These are phyloP conservation scores for Shargacucullia verbasci DNA, from an alignment of 2,888 invertebrate genomes.

Conservation along the genomic window DNA sequence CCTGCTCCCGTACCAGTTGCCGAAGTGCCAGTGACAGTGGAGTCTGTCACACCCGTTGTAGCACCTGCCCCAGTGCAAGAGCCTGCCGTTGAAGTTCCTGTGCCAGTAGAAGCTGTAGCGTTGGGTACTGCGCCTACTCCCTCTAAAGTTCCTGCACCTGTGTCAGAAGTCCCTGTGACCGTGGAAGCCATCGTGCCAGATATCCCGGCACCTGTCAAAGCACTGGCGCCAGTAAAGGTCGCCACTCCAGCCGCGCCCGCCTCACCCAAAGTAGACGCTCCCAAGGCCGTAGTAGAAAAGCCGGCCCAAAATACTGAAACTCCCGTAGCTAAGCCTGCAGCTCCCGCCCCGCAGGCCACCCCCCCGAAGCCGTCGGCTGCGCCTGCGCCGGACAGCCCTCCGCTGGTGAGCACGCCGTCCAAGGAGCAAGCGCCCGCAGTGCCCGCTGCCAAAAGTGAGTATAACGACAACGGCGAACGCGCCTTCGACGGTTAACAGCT, in stretches of 20 bases:
- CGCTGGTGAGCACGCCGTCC: slow-evolving; percentile 80
- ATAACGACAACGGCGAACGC: slow-evolving; percentile 55
- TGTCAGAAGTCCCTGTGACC: slow-evolving; percentile 37
- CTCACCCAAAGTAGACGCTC: slow-evolving; percentile 5
- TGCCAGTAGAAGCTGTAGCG: slow-evolving; percentile 11
- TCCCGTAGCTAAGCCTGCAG: slow-evolving; percentile 26
- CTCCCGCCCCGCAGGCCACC: slow-evolving; percentile 40
- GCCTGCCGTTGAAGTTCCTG: slow-evolving; percentile 1
- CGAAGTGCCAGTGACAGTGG: slow-evolving; percentile 25
- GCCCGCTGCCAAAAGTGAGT: slow-evolving; percentile 84
- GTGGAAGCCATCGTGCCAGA: slow-evolving; percentile 41
- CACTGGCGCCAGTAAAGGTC: slow-evolving; percentile 40
- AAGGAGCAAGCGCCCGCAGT: slow-evolving; percentile 74
- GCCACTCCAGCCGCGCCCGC: slow-evolving; percentile 16
- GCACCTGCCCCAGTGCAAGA: slow-evolving; percentile 14
- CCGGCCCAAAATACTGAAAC: slow-evolving; percentile 56
- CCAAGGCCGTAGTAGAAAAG: slow-evolving; percentile 48
- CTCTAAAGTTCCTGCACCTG: slow-evolving; percentile 40
- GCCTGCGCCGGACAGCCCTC: slow-evolving; percentile 75
- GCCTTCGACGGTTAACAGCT: slow-evolving; percentile 73
- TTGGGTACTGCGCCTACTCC: slow-evolving; percentile 13
- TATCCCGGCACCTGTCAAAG: slow-evolving; percentile 31
- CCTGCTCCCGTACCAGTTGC: slow-evolving; percentile 3
- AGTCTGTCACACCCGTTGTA: slow-evolving; percentile 8
- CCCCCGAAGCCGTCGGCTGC: slow-evolving; percentile 56